phyloP scores from a whole-genome alignment of 2,113 vertebrate species.

The Labeo catla region DNA sequence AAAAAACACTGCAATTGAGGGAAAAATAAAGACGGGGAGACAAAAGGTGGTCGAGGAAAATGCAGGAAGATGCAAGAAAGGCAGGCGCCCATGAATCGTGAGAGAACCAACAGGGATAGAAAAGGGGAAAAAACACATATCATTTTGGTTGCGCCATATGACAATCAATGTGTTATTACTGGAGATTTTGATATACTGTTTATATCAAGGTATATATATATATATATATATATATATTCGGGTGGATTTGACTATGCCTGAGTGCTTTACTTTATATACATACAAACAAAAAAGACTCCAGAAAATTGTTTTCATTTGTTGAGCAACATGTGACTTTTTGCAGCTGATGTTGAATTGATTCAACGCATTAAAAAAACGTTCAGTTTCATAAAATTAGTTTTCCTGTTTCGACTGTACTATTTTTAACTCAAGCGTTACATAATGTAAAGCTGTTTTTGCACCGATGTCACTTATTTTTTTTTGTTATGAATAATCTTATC shows the following conservation, averaged over 20 bases:
- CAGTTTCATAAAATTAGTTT: not conserved
- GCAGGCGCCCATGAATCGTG: not conserved
- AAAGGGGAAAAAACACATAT: not conserved
- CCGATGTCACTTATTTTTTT: not conserved
- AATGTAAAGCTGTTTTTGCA: not conserved
- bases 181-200: not conserved
- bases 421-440: not conserved
- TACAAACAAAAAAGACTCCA: not conserved
- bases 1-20: not conserved
- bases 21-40: constrained; percentile 60
- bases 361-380: not conserved
- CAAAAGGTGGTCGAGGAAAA: constrained; percentile 46
- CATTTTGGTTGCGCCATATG: not conserved
- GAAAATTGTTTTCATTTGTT: not conserved
- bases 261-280: not conserved
- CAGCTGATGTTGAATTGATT: not conserved
- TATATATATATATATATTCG: not conserved
- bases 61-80: constrained; percentile 21
- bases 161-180: not conserved
- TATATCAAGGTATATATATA: not conserved
- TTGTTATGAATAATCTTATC: not conserved
- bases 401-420: not conserved
- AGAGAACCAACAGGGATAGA: not conserved
- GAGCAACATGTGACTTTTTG: not conserved
- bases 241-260: not conserved